Percentiles rank a stretch among this genome's conserved stretches.
Evolutionary conservation across 1,140 invertebrate species (phyloP).

Genomic region (Diachasma alloeum): DNA sequence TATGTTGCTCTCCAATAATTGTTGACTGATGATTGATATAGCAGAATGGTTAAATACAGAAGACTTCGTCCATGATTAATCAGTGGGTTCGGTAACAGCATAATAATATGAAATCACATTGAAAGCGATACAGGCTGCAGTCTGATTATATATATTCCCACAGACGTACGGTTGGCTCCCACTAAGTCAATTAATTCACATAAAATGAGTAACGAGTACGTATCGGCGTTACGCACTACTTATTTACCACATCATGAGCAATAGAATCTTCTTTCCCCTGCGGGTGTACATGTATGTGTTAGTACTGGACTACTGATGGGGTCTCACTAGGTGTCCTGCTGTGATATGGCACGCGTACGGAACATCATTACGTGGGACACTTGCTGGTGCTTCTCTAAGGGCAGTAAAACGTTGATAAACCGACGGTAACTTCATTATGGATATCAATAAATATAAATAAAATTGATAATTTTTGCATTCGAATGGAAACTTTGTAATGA

Average conservation of each 20-base stretch:
- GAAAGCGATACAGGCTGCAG: neutral
- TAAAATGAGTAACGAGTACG: constrained; percentile 53
- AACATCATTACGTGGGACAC: constrained; percentile 64
- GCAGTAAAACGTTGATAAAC: constrained; percentile 23
- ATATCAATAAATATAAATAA: neutral
- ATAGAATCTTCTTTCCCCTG: constrained; percentile 21
- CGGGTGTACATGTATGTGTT: neutral
- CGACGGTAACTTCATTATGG: neutral
- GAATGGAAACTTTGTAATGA: too few relatives aligned
- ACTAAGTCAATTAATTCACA: constrained; percentile 59
- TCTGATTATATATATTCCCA: constrained; percentile 16
- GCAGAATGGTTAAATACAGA: too few relatives aligned
- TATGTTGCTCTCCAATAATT: too few relatives aligned
- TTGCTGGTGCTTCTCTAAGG: constrained; percentile 44
- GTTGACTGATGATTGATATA: too few relatives aligned
- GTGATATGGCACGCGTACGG: constrained; percentile 60
- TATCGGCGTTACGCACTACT: constrained; percentile 46
- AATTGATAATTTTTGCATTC: neutral
- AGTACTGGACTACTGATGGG: neutral
- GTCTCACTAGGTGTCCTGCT: constrained; percentile 39
- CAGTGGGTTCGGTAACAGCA: neutral
- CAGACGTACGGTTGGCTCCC: constrained; percentile 16
- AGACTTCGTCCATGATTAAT: neutral
- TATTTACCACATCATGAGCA: constrained; percentile 56
- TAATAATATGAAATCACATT: neutral